A percentile compares a stretch with the other conserved stretches of the same genome.
These are phyloP conservation scores for Arctopsyche grandis DNA, from an alignment of 1,140 invertebrate species.

Conservation along the genomic window DNA sequence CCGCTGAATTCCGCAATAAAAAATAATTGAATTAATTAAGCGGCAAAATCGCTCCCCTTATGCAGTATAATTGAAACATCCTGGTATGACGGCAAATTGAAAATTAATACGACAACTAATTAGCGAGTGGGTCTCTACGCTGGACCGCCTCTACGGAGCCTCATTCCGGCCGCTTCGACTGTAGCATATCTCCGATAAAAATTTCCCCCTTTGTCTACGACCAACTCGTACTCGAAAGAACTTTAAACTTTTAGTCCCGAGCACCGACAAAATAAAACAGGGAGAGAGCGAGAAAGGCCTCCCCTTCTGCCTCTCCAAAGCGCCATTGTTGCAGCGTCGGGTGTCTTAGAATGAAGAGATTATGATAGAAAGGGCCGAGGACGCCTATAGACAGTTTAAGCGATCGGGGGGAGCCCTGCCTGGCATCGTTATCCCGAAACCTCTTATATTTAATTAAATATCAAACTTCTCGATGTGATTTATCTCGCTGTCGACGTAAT, in stretches of 20 bases:
- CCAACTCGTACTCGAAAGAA: constrained; percentile 47
- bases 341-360: constrained; percentile 51
- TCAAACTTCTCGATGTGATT: constrained; percentile 47
- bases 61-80: neutral
- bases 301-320: constrained; percentile 9
- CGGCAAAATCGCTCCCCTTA: neutral
- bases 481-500: constrained; percentile 43
- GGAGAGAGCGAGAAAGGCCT: constrained; percentile 12
- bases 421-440: neutral
- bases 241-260: constrained; percentile 53
- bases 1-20: no score
- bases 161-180: neutral
- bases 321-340: constrained; percentile 38
- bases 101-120: constrained; percentile 24
- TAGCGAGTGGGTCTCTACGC: neutral
- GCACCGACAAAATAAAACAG: constrained; percentile 52
- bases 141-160: neutral
- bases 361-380: constrained; percentile 44
- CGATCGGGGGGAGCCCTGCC: constrained; percentile 26
- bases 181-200: constrained; percentile 41
- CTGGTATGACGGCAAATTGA: neutral
- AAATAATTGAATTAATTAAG: constrained; percentile 23
- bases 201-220: constrained; percentile 45
- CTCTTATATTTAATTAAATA: constrained; percentile 51
- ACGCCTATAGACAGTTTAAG: constrained; percentile 44